Evolutionary conservation across 2,113 vertebrate genomes (phyloP), one percentile per base, ranked within the genome.

Genomic region (Phaethornis superciliosus): DNA sequence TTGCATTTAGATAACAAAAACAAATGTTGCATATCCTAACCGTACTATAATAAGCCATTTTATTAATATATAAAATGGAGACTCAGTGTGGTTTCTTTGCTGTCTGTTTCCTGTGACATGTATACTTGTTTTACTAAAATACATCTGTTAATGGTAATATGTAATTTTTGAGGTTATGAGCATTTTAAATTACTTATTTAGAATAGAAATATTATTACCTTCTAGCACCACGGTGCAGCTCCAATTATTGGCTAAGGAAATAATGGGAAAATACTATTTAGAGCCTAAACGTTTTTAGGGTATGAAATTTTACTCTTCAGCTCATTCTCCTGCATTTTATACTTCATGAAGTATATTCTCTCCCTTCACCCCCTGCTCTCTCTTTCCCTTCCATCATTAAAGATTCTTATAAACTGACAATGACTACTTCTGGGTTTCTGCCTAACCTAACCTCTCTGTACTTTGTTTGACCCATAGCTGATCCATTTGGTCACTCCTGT

Each of bases 1-100:
- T 70, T 72, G n/a, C 40, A 26, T 72, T 89, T 89, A 70, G 35
- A 71, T 81, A 75, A 89, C 81, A 69, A 90, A 92, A 87, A 54
- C 69, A 24, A 6, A 70, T 55, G 44, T 58, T 79, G 46, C 40
- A 13, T 87, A 85, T 74, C 32, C 51, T 79, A 76, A 42, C 14
- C 44, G 27, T 46, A 64, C 26, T 71, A 9, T 83, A 90, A 72
- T 21, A 79, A 74, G 9, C 44, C 88, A 42, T 93, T 94, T 94
- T 81, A 76, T 85, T 88, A 78, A 62, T 81, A 35, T 46, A 67
- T 86, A 54, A 91, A 89, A 87, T 55, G 0, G 4, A 89, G 58
- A 20, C 10, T 63, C 27, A 9, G 1, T 83, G 74, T 71, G 64
- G 30, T 85, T 58, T 86, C n/a, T 68, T 80, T 74, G 78, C 76